A percentile compares a stretch with the other conserved stretches of the same genome.
phyloP scores from a whole-genome alignment of 2,888 invertebrate genomes.

The Diplazon laetatorius region DNA sequence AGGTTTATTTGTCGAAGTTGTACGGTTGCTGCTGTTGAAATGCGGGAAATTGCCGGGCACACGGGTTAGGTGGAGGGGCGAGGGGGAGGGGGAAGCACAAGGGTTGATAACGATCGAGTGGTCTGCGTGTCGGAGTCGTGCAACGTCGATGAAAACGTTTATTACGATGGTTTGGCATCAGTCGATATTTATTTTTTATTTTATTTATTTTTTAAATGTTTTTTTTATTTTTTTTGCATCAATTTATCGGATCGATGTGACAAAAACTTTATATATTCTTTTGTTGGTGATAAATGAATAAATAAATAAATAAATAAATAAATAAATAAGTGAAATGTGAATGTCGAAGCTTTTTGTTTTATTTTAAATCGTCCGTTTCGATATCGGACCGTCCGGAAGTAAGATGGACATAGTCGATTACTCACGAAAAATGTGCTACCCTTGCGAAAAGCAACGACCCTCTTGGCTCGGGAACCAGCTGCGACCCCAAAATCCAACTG shows the following conservation, averaged over 20 bases:
- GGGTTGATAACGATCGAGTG: not conserved
- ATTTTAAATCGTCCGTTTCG: too few species aligned
- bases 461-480: constrained; percentile 69
- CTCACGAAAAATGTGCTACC: constrained; percentile 81
- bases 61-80: too few species aligned
- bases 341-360: too few species aligned
- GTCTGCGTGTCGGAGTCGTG: not conserved
- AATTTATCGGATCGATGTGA: too few species aligned
- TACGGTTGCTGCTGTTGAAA: not conserved
- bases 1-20: constrained; percentile 11
- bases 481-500: constrained; percentile 34
- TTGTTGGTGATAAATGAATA: too few species aligned
- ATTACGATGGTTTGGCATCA: not conserved
- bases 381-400: not conserved
- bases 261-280: too few species aligned
- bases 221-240: too few species aligned
- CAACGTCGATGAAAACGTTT: not conserved
- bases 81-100: too few species aligned
- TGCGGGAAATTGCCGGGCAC: too few species aligned
- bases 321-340: too few species aligned
- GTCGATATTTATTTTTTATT: not conserved
- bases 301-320: too few species aligned
- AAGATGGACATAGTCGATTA: constrained; percentile 62
- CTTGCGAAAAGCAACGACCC: constrained; percentile 77
- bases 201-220: too few species aligned